Percentiles rank a stretch among this genome's conserved stretches.
These are phyloP conservation scores for Ceratothoa steindachneri DNA, from an alignment of 2,888 invertebrate genomes.

Conservation along the genomic window DNA sequence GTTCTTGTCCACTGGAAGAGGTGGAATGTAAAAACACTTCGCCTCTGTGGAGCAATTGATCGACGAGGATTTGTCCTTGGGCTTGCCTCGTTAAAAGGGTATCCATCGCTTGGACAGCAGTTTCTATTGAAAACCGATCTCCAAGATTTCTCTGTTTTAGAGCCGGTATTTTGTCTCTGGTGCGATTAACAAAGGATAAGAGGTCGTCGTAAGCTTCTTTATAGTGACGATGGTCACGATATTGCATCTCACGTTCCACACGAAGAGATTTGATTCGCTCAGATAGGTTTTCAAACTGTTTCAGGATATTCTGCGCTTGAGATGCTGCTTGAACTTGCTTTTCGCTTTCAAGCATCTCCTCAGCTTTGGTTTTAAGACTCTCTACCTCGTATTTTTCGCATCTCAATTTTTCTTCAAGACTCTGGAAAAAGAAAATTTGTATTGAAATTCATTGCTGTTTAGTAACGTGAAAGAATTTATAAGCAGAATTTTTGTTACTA, in stretches of 20 bases:
- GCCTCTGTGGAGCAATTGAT: constrained; percentile 80
- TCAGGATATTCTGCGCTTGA: constrained; percentile 78
- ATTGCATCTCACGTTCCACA: constrained; percentile 75
- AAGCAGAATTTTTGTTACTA: background rate
- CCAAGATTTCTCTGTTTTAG: constrained; percentile 72
- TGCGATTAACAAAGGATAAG: constrained; percentile 78
- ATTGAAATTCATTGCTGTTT: background rate
- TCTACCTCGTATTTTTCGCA: constrained; percentile 88
- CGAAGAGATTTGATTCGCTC: constrained; percentile 70
- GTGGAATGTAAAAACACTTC: constrained; percentile 81
- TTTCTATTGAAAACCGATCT: constrained; percentile 82
- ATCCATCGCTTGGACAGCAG: constrained; percentile 80
- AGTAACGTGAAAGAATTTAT: background rate
- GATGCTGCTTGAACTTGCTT: constrained; percentile 77
- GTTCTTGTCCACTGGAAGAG: constrained; percentile 68
- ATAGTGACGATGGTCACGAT: constrained; percentile 79
- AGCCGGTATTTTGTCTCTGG: constrained; percentile 82
- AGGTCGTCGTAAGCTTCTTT: constrained; percentile 88
- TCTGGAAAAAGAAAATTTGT: constrained; percentile 51
- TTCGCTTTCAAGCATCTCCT: constrained; percentile 78
- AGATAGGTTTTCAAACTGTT: constrained; percentile 74
- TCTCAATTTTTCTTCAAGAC: constrained; percentile 78
- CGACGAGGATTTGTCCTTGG: constrained; percentile 73
- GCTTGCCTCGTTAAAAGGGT: constrained; percentile 43
- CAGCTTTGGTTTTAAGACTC: constrained; percentile 73